Evolutionary conservation across 2,888 invertebrate genomes (phyloP), one percentile per base, ranked within the genome.

Genomic region (Drosophila yooni): DNA sequence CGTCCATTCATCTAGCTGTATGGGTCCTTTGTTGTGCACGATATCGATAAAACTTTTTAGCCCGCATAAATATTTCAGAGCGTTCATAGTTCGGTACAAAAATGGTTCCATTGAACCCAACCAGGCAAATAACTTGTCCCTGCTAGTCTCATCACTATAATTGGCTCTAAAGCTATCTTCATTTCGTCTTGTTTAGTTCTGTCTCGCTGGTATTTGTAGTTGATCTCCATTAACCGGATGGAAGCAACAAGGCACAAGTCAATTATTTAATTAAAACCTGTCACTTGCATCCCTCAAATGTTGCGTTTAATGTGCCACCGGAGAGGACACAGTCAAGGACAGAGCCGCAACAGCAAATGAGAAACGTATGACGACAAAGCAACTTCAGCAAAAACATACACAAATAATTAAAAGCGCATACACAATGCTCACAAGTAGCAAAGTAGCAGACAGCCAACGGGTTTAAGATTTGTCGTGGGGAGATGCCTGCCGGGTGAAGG

Each of bases 181-280:
- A 43, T 40, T 48, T 68, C 34, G 27, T 46, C 48, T 61, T 62
- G 53, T 38, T 52, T 33, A 33, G 13, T 11, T 27, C 31, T 29
- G 27, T 38, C 40, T 38, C 46, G 46, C 34, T 40, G n/a, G n/a
- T 18, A 29, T 40, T 27, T 40, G 29, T 13, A 31, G 57, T 27
- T 62, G 54, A 59, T 58, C 43, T 53, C 61, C 68, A 57, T 72
- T 67, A 64, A 64, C 38, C 70, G 80, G 72, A 80, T 82, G 78
- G 69, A 65, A 69, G 82, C 75, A 68, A 68, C 70, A 73, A 62
- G 43, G 70, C 73, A 68, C 58, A 71, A 87, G 87, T 83, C 83
- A 87, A 83, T 87, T 89, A 87, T 85, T 84, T 87, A 84, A 87
- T 87, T 85, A 87, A 84, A 84, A 74, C 72, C 84, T 85, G 85